Percentiles rank a stretch among this genome's conserved stretches.
These are phyloP conservation scores for Nesospiza acunhae DNA, from an alignment of 2,113 vertebrate species.

Conservation along the genomic window DNA sequence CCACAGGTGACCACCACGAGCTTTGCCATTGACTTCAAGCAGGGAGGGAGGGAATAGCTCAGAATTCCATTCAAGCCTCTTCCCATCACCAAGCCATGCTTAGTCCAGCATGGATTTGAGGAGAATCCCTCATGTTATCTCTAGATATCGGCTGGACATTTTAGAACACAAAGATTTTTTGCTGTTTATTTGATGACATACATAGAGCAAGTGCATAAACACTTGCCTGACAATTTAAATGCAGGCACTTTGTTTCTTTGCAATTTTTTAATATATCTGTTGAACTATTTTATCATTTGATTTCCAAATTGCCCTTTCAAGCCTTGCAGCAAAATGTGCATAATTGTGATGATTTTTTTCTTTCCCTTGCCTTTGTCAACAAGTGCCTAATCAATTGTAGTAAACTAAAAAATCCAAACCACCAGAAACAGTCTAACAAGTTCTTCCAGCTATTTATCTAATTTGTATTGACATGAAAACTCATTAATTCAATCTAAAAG, in stretches of 20 bases:
- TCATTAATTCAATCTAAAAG: conserved; percentile 29
- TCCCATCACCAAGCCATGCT: background rate
- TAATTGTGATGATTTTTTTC: conserved; percentile 43
- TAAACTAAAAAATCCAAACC: background rate
- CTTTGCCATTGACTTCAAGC: background rate
- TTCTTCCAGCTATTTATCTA: conserved; percentile 48
- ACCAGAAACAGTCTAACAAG: conserved; percentile 19
- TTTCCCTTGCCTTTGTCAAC: conserved; percentile 29
- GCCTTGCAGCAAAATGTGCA: conserved; percentile 7
- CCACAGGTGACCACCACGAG: rapidly evolving
- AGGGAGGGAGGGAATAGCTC: background rate
- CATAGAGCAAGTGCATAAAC: background rate
- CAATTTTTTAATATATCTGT: background rate
- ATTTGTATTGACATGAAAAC: conserved; percentile 49
- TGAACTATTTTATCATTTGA: conserved; percentile 6
- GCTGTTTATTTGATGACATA: background rate
- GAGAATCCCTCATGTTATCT: background rate
- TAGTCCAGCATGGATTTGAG: background rate
- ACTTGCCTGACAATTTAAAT: conserved; percentile 5
- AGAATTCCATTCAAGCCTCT: background rate
- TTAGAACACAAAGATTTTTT: background rate
- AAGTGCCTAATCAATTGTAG: conserved; percentile 9
- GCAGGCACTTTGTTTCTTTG: background rate
- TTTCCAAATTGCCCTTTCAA: conserved; percentile 35
- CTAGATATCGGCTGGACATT: background rate